Conservation (phyloP, 2,797 vertebrate genomes). For the Molossus alvarezi region DNA sequence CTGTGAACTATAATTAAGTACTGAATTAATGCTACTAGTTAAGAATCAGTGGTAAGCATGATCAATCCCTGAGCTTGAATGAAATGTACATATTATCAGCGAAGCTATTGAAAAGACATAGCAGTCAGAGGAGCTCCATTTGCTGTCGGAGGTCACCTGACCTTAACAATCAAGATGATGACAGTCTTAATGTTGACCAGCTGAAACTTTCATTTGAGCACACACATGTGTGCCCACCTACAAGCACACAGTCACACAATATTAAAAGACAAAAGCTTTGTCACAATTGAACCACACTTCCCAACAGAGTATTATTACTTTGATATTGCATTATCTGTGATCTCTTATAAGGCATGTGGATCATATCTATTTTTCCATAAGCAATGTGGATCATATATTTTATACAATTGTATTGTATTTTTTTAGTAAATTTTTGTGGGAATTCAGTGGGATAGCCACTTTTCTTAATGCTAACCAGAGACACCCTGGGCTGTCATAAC, state of each 20-base stretch:
- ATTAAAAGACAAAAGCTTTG: neutral
- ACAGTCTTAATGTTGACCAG: neutral
- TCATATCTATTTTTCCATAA: neutral
- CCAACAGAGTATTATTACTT: neutral
- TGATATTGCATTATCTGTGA: neutral
- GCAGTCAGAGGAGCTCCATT: neutral
- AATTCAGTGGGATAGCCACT: neutral
- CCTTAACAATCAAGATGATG: neutral
- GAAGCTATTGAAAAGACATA: constrained; percentile 11
- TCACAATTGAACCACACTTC: neutral
- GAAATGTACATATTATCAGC: neutral
- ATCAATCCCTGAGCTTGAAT: neutral
- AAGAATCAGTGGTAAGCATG: neutral
- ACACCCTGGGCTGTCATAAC: neutral
- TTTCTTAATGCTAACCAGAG: neutral
- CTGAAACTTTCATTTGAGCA: neutral
- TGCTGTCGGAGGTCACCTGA: neutral
- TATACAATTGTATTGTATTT: neutral
- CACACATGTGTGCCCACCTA: neutral
- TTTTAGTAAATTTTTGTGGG: neutral
- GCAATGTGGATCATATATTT: neutral
- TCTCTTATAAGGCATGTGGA: neutral
- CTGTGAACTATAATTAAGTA: constrained; percentile 57
- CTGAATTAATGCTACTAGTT: constrained; percentile 30
- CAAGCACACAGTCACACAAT: neutral